phyloP scores from a whole-genome alignment of 1,140 invertebrate genomes.

The Daktulosphaira vitifoliae region DNA sequence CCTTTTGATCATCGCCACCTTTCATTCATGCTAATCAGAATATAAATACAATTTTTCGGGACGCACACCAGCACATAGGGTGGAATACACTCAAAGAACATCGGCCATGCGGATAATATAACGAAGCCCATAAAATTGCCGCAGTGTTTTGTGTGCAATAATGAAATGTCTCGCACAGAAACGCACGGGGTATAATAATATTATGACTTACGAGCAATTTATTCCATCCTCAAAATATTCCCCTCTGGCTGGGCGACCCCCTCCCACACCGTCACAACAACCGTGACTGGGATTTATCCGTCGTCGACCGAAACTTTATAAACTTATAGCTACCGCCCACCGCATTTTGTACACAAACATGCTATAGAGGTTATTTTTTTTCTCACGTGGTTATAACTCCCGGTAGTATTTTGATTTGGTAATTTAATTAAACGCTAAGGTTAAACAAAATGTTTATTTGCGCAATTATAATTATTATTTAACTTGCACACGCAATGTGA shows the following conservation, averaged over 20 bases:
- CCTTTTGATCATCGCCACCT: no score
- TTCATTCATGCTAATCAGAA: no score
- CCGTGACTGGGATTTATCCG: no score
- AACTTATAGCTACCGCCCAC: constrained; percentile 11
- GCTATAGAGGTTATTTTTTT: no score
- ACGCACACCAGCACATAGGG: background rate
- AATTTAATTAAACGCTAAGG: no score
- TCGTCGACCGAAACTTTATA: constrained; percentile 30
- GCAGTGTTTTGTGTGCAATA: background rate
- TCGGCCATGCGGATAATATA: background rate
- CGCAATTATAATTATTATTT: no score
- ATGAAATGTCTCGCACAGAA: constrained; percentile 32
- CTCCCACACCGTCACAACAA: background rate
- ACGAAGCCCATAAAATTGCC: constrained; percentile 13
- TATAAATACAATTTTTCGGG: constrained; percentile 22
- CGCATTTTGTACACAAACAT: no score
- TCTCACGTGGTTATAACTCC: no score
- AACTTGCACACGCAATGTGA: no score
- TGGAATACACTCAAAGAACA: constrained; percentile 12
- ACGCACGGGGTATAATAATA: constrained; percentile 1
- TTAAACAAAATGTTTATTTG: no score
- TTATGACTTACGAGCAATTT: constrained; percentile 33
- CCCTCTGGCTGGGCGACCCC: background rate
- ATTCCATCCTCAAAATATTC: constrained; percentile 6
- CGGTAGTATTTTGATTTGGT: no score